Conservation (phyloP, 2,888 invertebrate species). For the Blera fallax region DNA sequence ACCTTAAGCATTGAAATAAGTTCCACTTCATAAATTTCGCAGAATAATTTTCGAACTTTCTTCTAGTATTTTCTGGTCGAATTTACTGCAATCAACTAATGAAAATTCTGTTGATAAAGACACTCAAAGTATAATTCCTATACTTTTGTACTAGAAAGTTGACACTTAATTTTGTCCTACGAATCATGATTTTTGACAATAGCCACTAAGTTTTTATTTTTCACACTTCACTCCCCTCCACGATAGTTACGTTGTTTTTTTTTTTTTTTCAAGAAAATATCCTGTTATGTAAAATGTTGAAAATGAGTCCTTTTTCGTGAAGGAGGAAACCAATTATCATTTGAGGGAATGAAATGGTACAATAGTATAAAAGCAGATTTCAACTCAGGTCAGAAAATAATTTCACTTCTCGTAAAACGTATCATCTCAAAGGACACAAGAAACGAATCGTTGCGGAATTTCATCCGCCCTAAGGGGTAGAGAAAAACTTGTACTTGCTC, state of each 20-base stretch:
- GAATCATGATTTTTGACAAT: neutral
- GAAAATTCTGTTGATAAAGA: too few relatives aligned
- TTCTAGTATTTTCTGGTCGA: too few relatives aligned
- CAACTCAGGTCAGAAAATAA: conserved; percentile 9
- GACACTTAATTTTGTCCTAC: neutral
- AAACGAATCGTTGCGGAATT: neutral
- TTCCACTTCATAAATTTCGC: too few relatives aligned
- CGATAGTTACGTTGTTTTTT: neutral
- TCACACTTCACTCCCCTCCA: neutral
- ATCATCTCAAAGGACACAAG: neutral
- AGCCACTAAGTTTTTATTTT: neutral
- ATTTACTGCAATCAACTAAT: too few relatives aligned
- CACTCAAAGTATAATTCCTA: neutral
- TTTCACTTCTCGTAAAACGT: neutral
- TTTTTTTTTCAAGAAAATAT: neutral
- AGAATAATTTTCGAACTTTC: too few relatives aligned
- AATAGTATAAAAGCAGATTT: neutral
- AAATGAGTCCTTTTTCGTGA: neutral
- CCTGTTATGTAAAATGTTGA: neutral
- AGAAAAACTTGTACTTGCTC: neutral
- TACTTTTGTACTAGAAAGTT: neutral
- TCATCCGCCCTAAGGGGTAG: neutral
- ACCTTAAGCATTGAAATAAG: too few relatives aligned
- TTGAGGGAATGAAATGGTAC: neutral
- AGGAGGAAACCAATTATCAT: conserved; percentile 7